A percentile compares a stretch with the other conserved stretches of the same genome.
phyloP scores from a whole-genome alignment of 1,140 invertebrate genomes.

The Drosophila tropicalis region DNA sequence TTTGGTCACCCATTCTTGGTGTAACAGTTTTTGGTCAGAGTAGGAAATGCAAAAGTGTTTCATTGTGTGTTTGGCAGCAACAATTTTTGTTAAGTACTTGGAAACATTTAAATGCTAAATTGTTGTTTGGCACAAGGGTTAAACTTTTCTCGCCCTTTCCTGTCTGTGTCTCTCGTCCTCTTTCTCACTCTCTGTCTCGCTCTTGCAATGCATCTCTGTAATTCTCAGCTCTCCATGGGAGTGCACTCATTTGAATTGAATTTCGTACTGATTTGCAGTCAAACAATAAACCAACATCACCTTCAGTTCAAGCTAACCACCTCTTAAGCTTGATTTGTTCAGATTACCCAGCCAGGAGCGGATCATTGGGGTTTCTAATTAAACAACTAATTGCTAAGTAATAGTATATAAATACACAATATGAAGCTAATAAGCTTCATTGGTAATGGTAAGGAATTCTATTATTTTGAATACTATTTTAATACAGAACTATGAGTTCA shows the following conservation, averaged over 20 bases:
- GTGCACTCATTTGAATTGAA: slow-evolving; percentile 48
- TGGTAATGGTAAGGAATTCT: too few species aligned
- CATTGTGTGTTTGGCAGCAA: slow-evolving; percentile 67
- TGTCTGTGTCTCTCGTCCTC: not conserved
- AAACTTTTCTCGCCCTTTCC: not conserved
- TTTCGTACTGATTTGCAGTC: slow-evolving; percentile 29
- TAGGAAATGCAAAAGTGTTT: slow-evolving; percentile 74
- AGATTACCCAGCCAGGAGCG: slow-evolving; percentile 1
- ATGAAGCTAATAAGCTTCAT: too few species aligned
- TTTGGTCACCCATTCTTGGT: slow-evolving; percentile 5
- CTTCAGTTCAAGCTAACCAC: slow-evolving; percentile 20
- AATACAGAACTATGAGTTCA: too few species aligned
- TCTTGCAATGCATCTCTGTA: too few species aligned
- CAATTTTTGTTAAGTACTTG: slow-evolving; percentile 72
- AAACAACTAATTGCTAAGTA: too few species aligned
- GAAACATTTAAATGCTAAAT: slow-evolving; percentile 72
- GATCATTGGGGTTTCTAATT: not conserved
- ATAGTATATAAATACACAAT: too few species aligned
- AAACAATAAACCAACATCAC: slow-evolving; percentile 34
- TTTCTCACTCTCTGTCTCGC: not conserved
- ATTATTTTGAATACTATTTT: too few species aligned
- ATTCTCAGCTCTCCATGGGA: not conserved
- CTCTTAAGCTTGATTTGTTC: slow-evolving; percentile 41
- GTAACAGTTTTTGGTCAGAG: slow-evolving; percentile 52
- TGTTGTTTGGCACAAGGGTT: slow-evolving; percentile 37